Evolutionary conservation across 2,113 vertebrate species (phyloP).

Genomic region (Catharus fuscescens): DNA sequence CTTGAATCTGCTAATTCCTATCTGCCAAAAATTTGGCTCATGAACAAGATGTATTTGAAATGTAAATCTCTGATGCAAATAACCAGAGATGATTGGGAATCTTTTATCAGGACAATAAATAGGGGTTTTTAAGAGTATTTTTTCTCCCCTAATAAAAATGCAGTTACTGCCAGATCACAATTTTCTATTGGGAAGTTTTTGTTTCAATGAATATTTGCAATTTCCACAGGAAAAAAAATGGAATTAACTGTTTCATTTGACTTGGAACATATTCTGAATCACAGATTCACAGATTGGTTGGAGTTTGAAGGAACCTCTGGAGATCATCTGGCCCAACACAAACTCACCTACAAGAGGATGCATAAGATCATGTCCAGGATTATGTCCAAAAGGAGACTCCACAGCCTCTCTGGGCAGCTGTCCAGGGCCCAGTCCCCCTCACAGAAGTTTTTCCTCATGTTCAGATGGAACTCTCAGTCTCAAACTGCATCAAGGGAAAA

Average conservation of each 20-base stretch:
- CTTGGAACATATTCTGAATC: not conserved
- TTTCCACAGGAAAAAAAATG: not conserved
- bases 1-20: conserved; percentile 23
- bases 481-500: too few relatives aligned
- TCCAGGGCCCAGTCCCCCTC: not conserved
- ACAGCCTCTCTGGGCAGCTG: not conserved
- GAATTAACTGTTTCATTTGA: not conserved
- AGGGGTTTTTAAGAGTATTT: not conserved
- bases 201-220: not conserved
- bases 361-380: fast-evolving
- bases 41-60: not conserved
- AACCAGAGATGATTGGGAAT: not conserved
- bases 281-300: not conserved
- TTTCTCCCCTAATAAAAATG: not conserved
- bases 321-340: not conserved
- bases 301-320: not conserved
- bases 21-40: conserved; percentile 36
- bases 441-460: not conserved
- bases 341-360: not conserved
- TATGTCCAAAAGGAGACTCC: not conserved
- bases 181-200: not conserved
- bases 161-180: not conserved
- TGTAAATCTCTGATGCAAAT: conserved; percentile 59
- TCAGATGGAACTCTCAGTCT: not conserved
- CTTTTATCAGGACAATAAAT: conserved; percentile 41